Percentiles rank a stretch among this genome's conserved stretches.
phyloP scores from a whole-genome alignment of 2,797 vertebrate species.

The Syndactyla subalaris region DNA sequence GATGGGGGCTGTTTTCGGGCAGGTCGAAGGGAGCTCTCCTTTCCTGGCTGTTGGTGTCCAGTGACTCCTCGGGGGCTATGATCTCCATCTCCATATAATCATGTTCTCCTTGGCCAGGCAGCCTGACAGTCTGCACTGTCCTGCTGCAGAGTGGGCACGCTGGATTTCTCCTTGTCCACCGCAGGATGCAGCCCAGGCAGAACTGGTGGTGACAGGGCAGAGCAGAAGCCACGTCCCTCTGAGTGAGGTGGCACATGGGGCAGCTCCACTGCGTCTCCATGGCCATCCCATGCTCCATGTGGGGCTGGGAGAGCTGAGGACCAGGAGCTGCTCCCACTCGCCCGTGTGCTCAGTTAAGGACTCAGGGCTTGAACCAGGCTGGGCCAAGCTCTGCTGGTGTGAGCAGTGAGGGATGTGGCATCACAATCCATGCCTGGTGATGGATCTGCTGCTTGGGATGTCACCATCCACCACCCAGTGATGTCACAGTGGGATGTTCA shows the following conservation, averaged over 20 bases:
- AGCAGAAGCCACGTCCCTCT: not conserved
- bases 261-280: not conserved
- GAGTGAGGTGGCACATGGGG: not conserved
- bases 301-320: not conserved
- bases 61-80: accelerated
- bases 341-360: not conserved
- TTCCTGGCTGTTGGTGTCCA: not conserved
- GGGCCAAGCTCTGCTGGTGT: not conserved
- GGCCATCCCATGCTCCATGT: not conserved
- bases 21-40: not conserved
- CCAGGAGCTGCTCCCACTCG: not conserved
- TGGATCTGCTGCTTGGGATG: not conserved
- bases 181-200: not conserved
- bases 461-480: not conserved
- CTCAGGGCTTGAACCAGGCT: not conserved
- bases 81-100: not conserved
- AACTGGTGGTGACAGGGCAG: not conserved
- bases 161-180: not conserved
- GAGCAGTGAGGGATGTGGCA: not conserved
- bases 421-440: not conserved
- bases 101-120: not conserved
- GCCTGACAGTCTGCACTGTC: not conserved
- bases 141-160: not conserved
- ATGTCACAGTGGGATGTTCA: not conserved
- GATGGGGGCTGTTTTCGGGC: not conserved